These are phyloP conservation scores for Lagenorhynchus albirostris DNA, from an alignment of 2,113 vertebrate genomes.

Conservation along the genomic window DNA sequence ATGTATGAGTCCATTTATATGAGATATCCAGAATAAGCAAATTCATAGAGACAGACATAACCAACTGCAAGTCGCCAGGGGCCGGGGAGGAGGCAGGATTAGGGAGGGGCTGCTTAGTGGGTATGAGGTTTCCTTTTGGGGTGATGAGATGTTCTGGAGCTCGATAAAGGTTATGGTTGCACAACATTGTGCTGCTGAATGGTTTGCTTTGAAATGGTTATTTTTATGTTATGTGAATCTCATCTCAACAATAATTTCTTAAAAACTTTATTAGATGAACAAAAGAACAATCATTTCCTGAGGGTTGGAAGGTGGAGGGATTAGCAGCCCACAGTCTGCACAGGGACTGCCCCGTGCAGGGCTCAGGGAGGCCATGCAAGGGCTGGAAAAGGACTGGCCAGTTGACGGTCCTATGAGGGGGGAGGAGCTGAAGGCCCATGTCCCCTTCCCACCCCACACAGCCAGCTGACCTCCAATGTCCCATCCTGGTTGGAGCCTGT, in stretches of 20 bases:
- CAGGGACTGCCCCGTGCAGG: background rate
- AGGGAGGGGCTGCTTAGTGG: too few species aligned
- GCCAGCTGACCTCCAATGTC: background rate
- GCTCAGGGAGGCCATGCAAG: background rate
- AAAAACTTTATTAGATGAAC: background rate
- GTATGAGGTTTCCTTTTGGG: too few species aligned
- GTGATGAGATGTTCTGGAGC: background rate
- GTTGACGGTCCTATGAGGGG: background rate
- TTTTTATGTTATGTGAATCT: background rate
- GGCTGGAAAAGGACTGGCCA: background rate
- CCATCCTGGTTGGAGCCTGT: background rate
- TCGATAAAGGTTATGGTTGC: background rate
- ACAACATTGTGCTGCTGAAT: background rate
- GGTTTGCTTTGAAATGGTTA: background rate
- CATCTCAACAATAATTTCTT: background rate
- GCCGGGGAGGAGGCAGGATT: too few species aligned
- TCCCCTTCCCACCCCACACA: background rate
- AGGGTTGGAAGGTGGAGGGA: background rate
- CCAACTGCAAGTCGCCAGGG: too few species aligned
- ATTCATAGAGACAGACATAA: too few species aligned
- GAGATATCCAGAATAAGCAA: too few species aligned
- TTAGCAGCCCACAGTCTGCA: background rate
- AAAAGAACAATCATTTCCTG: background rate
- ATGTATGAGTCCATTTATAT: too few species aligned
- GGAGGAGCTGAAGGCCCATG: background rate